Base-by-base conservation (phyloP, 2,113 vertebrate genomes). In the Mionectes macconnelli region DNA sequence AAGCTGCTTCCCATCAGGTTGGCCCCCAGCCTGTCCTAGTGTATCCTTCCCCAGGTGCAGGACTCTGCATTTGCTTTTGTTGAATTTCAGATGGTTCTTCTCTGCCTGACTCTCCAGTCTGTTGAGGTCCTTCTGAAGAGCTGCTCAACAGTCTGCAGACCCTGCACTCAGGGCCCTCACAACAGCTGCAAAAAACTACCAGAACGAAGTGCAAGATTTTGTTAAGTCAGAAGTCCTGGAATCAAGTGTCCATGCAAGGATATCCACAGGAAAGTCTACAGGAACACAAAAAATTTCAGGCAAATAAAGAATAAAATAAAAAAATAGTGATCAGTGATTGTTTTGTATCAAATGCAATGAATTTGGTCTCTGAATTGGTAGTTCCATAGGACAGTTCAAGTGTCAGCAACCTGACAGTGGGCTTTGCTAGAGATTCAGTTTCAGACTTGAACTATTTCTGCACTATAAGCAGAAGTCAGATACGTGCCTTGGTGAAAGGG, bases 11-110 rank as follows among this genome's bases (percentile, higher is more conserved):
- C 12, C 40, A 79, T 30, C n/a, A 63, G 35, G 3, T 35, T 6
- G 30, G 30, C 0, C 0, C 5, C 19, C 12, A 70, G 15, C 2
- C 35, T 22, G 10, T 40, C n/a, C 8, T 20, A 12, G 7, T 20
- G 0, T 1, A 0, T 1, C 31, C 10, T 35, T 40, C 7, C 30
- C 21, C 40, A 25, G 7, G 25, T 31, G 5, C 9, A 80, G 31
- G 50, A 64, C 9, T 14, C 35, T 56, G 24, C 5, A 35, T 7
- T 42, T 56, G 13, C 6, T 35, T 35, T 35, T 40, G 42, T 12
- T 35, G 40, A 56, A 35, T 35, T 80, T 50, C 21, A 64, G 31
- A 33, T 35, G 2, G 3, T 27, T 42, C 40, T 79, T 47, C 49
- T 79, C 30, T 49, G 25, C 2, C 10, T 33, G 22, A 22, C 20